A percentile compares a stretch with the other conserved stretches of the same genome.
Conservation (phyloP, 2,113 vertebrate genomes). For the Oncorhynchus masou region DNA sequence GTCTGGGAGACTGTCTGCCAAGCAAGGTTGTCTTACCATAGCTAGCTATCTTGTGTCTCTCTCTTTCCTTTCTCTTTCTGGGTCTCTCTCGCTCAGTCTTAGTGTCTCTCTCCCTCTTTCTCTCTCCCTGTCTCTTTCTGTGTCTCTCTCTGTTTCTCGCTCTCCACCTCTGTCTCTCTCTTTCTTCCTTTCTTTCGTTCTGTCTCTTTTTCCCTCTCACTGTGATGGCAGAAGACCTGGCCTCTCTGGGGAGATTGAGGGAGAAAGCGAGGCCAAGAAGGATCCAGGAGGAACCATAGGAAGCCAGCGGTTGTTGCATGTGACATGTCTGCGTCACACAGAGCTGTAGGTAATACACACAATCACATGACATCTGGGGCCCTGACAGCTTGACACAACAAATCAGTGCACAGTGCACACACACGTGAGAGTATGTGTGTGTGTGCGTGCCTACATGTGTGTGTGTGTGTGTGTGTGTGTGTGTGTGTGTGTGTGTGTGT, state of each 20-base stretch:
- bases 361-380: slow-evolving; percentile 62
- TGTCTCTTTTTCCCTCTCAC: slow-evolving; percentile 53
- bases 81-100: not conserved
- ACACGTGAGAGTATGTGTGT: not conserved
- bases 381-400: slow-evolving; percentile 59
- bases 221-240: slow-evolving; percentile 58
- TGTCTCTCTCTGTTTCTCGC: not conserved
- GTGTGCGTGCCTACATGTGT: slow-evolving; percentile 2
- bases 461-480: not conserved
- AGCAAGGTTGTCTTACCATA: slow-evolving; percentile 35
- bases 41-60: slow-evolving; percentile 8
- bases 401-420: slow-evolving; percentile 3
- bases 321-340: slow-evolving; percentile 49
- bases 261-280: not conserved
- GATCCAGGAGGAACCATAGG: slow-evolving; percentile 63
- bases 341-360: slow-evolving; percentile 50
- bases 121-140: not conserved
- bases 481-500: too few relatives aligned
- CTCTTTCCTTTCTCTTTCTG: not conserved
- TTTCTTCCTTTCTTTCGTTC: not conserved
- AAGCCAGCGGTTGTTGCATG: slow-evolving; percentile 41
- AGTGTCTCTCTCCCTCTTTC: not conserved
- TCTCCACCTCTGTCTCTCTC: not conserved
- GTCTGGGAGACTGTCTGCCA: slow-evolving; percentile 62
- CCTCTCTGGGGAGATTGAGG: not conserved